phyloP scores from a whole-genome alignment of 2,113 vertebrate genomes.

The Aphyosemion australe region DNA sequence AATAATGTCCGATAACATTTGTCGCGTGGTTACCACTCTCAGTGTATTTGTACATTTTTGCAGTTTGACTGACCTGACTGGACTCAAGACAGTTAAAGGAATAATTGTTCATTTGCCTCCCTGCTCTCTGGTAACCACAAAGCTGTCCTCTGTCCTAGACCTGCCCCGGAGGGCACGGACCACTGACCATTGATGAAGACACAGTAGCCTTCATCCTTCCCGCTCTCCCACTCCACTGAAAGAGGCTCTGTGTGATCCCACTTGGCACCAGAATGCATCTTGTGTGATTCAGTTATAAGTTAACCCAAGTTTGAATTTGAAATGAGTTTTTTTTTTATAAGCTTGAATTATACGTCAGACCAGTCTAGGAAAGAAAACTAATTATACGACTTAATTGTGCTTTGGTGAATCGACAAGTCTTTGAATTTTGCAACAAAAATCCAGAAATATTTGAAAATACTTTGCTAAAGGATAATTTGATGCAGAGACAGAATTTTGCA shows the following conservation, averaged over 20 bases:
- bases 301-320: conserved; percentile 1
- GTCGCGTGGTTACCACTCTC: not conserved
- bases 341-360: not conserved
- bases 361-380: not conserved
- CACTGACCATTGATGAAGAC: conserved; percentile 55
- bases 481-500: no score
- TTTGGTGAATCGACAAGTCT: no score
- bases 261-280: conserved; percentile 19
- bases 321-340: not conserved
- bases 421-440: no score
- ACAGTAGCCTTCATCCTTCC: conserved; percentile 27
- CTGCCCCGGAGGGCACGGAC: conserved; percentile 40
- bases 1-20: conserved; percentile 22
- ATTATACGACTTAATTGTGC: not conserved
- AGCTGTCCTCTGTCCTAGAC: conserved; percentile 58
- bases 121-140: conserved; percentile 47
- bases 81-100: conserved; percentile 40
- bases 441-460: no score
- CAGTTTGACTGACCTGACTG: conserved; percentile 31
- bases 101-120: conserved; percentile 41
- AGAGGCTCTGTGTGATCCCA: conserved; percentile 40
- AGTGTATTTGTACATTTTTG: conserved; percentile 1
- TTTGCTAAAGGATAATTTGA: no score
- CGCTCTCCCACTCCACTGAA: conserved; percentile 27
- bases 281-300: conserved; percentile 27